Evolutionary conservation across 1,140 invertebrate species (phyloP).

Genomic region (Aphis craccivora): DNA sequence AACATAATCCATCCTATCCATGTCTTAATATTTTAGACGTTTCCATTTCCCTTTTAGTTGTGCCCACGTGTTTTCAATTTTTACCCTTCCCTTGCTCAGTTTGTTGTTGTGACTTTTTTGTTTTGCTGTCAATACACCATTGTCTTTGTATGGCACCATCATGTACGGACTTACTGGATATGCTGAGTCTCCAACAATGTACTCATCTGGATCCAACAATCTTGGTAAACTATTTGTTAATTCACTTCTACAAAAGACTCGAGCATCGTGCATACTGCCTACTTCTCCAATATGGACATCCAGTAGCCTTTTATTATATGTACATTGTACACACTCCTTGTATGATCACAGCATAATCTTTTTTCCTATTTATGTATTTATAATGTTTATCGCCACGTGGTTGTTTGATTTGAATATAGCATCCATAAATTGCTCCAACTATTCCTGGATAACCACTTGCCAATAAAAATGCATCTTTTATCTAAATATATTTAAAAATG

Average conservation of each 20-base stretch:
- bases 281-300: background rate
- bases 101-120: background rate
- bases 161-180: background rate
- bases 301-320: background rate
- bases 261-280: background rate
- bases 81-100: background rate
- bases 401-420: background rate
- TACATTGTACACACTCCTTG: background rate
- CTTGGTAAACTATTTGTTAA: background rate
- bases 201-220: background rate
- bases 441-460: background rate
- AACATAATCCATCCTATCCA: background rate
- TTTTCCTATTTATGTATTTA: background rate
- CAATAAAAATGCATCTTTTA: background rate
- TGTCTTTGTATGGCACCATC: background rate
- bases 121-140: background rate
- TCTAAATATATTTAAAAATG: background rate
- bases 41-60: background rate
- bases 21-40: background rate
- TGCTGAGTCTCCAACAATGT: background rate
- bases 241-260: background rate
- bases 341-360: background rate
- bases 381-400: background rate
- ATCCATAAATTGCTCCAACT: background rate
- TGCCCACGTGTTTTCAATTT: background rate